phyloP scores from a whole-genome alignment of 2,113 vertebrate genomes.

The Pygoscelis adeliae region DNA sequence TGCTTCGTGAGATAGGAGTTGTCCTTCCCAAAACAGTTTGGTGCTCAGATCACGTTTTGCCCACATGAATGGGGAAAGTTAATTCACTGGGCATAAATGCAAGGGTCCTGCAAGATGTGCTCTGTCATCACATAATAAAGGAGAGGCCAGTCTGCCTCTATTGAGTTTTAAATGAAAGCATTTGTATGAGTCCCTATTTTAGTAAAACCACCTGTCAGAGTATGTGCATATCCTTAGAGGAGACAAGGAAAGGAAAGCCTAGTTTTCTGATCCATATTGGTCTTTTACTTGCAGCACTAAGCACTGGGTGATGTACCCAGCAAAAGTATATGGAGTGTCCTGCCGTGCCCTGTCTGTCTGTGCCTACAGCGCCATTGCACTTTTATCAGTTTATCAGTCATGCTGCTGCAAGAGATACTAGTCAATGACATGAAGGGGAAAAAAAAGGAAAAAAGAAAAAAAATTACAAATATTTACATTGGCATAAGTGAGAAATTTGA shows the following conservation, averaged over 20 bases:
- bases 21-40: not conserved
- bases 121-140: not conserved
- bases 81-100: not conserved
- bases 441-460: not conserved
- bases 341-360: not conserved
- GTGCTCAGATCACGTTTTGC: not conserved
- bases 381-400: not conserved
- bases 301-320: not conserved
- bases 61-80: fast-evolving
- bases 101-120: not conserved
- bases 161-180: not conserved
- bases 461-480: not conserved
- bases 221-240: not conserved
- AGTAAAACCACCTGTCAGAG: not conserved
- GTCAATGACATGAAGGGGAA: no score
- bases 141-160: not conserved
- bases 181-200: not conserved
- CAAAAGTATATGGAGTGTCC: not conserved
- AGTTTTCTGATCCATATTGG: not conserved
- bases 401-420: not conserved
- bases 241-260: not conserved
- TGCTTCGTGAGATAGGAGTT: not conserved
- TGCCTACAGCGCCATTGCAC: not conserved
- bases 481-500: not conserved
- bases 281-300: not conserved